Evolutionary conservation across 1,140 invertebrate species (phyloP), one percentile per base, ranked within the genome.

Genomic region (Lordiphosa stackelbergi): DNA sequence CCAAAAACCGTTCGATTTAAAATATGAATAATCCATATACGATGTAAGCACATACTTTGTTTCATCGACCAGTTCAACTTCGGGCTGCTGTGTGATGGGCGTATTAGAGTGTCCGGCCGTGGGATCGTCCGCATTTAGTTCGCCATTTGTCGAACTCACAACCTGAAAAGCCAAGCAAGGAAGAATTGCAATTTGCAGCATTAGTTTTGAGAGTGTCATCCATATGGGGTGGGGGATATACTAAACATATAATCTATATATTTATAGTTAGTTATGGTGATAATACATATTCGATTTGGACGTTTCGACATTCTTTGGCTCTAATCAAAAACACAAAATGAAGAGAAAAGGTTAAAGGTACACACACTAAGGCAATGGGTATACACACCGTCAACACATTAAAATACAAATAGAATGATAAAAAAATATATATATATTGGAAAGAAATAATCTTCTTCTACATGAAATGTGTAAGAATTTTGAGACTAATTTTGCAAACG

Each of bases 91-190:
- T 60, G 96, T 97, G 86, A 98, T 98, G 58, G 96, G 97, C 69
- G 96, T 97, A 89, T 98, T 98, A 85, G 96, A 98, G 89, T 98
- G 96, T 49, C 96, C 97, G 73, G 95, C 96, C 42, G 95, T 96
- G 19, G 96, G 96, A 90, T 98, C 97, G 89, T 98, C 97, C 71
- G 95, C 93, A 48, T 95, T 96, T 77, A 98, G 89, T 90, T 98
- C 97, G 70, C 97, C 97, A 90, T 98, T 98, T 53, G 96, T 98
- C 65, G 97, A 98, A 88, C 95, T 97, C 69, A 98, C 96, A 91
- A 99, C 97, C 95, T 98, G 91, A 6, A 91, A 89, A 83, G 41
- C 37, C 9, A 43, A 6, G 60, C 11, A 48, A 46, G 12, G 51
- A 10, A 69, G 36, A 28, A 55, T 31, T 41, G 45, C 5, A 24